Evolutionary conservation across 2,113 vertebrate genomes (phyloP).

Genomic region (Proterorhinus semilunaris): DNA sequence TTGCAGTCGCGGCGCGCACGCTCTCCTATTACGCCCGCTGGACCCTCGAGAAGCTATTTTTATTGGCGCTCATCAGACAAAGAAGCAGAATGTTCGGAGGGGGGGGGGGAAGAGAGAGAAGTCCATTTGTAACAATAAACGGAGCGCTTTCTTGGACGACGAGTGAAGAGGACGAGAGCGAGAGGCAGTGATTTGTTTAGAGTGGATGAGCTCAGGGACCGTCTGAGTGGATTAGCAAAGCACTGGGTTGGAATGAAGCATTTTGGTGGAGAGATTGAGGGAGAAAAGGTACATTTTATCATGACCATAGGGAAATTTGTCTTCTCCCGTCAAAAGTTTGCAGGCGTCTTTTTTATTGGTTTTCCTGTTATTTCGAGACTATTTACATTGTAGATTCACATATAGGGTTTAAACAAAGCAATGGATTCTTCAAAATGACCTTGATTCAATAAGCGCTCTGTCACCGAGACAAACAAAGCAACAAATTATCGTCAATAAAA

Average conservation of each 20-base stretch:
- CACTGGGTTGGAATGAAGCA: conserved; percentile 17
- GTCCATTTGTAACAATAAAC: conserved; percentile 50
- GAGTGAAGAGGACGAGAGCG: conserved; percentile 42
- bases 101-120: conserved; percentile 37
- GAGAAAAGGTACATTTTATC: background rate
- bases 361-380: too few species aligned
- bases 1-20: conserved; percentile 31
- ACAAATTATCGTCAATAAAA: too few species aligned
- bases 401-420: too few species aligned
- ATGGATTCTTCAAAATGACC: too few species aligned
- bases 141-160: conserved; percentile 43
- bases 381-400: too few species aligned
- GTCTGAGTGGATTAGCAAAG: conserved; percentile 26
- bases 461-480: too few species aligned
- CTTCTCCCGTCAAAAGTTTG: background rate
- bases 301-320: background rate
- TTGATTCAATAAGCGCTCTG: too few species aligned
- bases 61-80: conserved; percentile 30
- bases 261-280: background rate
- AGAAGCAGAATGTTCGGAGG: conserved; percentile 25
- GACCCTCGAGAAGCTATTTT: conserved; percentile 22
- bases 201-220: conserved; percentile 24
- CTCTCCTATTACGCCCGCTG: conserved; percentile 29
- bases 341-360: too few species aligned
- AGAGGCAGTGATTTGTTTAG: conserved; percentile 40